These are phyloP conservation scores for Drosophila oshimai DNA, from an alignment of 1,140 invertebrate species.

Conservation along the genomic window DNA sequence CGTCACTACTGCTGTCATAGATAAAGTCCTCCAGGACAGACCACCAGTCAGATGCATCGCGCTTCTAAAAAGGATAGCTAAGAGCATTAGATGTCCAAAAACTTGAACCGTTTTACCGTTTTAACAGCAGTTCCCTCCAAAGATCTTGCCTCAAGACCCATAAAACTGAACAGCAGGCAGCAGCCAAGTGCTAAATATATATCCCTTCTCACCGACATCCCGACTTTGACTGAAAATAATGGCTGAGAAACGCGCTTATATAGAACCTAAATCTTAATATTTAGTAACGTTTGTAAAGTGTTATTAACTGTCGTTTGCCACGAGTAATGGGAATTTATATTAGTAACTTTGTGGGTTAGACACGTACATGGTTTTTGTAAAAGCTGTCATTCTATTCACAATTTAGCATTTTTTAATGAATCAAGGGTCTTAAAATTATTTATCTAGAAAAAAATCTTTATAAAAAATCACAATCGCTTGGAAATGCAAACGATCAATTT, in stretches of 20 bases:
- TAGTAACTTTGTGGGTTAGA: neutral
- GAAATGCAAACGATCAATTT: too few species aligned
- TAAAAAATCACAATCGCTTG: too few species aligned
- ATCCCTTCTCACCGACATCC: constrained; percentile 38
- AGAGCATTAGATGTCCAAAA: neutral
- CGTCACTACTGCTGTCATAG: constrained; percentile 7
- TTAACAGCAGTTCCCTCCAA: neutral
- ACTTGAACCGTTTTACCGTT: constrained; percentile 6
- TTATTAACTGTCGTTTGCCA: neutral
- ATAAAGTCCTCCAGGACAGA: constrained; percentile 18
- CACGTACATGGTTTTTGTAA: neutral
- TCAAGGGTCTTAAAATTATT: too few species aligned
- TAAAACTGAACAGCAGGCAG: constrained; percentile 10
- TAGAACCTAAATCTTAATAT: constrained; percentile 11
- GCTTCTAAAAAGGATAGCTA: constrained; percentile 12
- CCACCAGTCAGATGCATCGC: constrained; percentile 33
- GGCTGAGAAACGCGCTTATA: constrained; percentile 28
- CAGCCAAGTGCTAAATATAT: constrained; percentile 7
- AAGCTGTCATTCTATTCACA: too few species aligned
- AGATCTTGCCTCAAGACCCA: constrained; percentile 8
- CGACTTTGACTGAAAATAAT: constrained; percentile 31
- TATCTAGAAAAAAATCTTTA: too few species aligned
- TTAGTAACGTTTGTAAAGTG: neutral
- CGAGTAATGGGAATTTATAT: neutral
- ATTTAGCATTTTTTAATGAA: too few species aligned